Base-by-base conservation (phyloP, 2,888 invertebrate species). In the Ormyrus rosae region DNA sequence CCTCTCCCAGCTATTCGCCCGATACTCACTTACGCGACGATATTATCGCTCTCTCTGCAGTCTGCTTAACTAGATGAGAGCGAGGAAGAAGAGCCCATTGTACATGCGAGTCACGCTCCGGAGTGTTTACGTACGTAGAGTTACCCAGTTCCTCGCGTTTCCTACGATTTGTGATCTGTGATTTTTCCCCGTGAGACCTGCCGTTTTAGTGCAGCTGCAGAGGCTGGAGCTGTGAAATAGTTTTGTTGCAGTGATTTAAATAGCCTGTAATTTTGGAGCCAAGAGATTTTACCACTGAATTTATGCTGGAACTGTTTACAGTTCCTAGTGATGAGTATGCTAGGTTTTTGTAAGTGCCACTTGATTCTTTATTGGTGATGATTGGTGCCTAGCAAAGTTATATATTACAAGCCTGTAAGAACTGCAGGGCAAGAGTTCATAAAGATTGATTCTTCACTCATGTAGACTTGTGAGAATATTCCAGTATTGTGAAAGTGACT, bases 51-150 rank as follows among this genome's bases (percentile, higher is more conserved):
- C 51, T 65, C 72, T 68, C 53, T 68, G 34, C 34, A 34, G 34
- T 34, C 63, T 63, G n/a, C 4, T 60, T 60, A 63, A 64, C 63
- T 74, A 11, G 64, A 75, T 46, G 9, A 56, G 34, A 56, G 50
- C 45, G n/a, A 72, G 63, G 58, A 56, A 65, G 63, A 63, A 69
- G 63, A 51, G 19, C 58, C 45, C 56, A 77, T 70, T 71, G 45
- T 60, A 11, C 58, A 72, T 67, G 70, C 73, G 64, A 70, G 80
- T 75, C 80, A 80, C 65, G 70, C 74, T 75, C 70, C 58, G 53
- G 63, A 74, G 80, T 80, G 74, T 80, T 80, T 75, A 80, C 70
- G 53, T 63, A 55, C 56, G 9, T 10, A 6, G 50, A 64, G 69
- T 68, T 60, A 51, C 61, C 58, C 64, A 75, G 53, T 75, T 75